These are phyloP conservation scores for Sinocyclocheilus grahami DNA, from an alignment of 2,113 vertebrate species.

Conservation along the genomic window DNA sequence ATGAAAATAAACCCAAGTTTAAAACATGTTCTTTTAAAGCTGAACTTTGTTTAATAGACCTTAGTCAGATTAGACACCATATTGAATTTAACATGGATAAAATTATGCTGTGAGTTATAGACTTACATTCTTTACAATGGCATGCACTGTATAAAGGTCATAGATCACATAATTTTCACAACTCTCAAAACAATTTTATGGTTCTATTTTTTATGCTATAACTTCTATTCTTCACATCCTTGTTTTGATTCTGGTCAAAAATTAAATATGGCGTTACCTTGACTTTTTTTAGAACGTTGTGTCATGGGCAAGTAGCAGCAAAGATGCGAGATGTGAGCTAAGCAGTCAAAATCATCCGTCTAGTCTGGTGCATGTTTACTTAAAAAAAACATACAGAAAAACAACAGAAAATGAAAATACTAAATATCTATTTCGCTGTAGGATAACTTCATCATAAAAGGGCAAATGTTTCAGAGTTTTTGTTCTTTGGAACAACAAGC, in stretches of 20 bases:
- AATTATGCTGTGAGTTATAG: too few species aligned
- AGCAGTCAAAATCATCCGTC: not conserved
- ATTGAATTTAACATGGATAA: too few species aligned
- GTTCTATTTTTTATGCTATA: too few species aligned
- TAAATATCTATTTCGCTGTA: not conserved
- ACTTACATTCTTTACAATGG: too few species aligned
- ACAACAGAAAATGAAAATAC: not conserved
- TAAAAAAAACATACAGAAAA: not conserved
- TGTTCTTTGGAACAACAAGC: not conserved
- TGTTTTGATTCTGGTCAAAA: too few species aligned
- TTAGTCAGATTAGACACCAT: too few species aligned
- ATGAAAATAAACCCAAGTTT: not conserved
- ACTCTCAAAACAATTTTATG: too few species aligned
- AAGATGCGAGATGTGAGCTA: not conserved
- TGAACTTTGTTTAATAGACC: not conserved
- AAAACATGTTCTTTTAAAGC: not conserved
- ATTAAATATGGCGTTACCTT: too few species aligned
- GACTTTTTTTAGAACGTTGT: not conserved
- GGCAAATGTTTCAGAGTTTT: not conserved
- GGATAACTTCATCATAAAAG: not conserved
- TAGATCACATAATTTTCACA: too few species aligned
- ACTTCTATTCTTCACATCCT: too few species aligned
- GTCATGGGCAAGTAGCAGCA: not conserved
- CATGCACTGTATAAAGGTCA: too few species aligned
- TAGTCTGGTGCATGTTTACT: not conserved